Percentiles rank a stretch among this genome's conserved stretches.
Evolutionary conservation across 2,113 vertebrate species (phyloP).

Genomic region (Hippocampus zosterae): DNA sequence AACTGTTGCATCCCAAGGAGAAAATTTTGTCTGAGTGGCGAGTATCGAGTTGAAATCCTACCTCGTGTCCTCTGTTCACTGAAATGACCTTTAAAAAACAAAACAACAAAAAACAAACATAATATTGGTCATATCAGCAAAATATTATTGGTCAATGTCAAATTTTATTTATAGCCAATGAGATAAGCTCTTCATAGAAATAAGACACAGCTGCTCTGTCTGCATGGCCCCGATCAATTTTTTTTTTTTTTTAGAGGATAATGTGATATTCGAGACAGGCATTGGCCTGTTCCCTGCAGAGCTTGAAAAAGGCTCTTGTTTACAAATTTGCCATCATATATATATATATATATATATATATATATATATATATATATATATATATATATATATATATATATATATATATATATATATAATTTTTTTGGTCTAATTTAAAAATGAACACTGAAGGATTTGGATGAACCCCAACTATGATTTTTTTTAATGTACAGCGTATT

Average conservation of each 20-base stretch:
- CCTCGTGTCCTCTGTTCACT: background rate
- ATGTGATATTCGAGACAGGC: background rate
- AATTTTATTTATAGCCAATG: background rate
- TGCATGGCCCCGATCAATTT: background rate
- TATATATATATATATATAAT: no score
- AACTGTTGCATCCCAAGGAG: slow-evolving; percentile 37
- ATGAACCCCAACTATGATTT: no score
- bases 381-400: no score
- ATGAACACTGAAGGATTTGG: no score
- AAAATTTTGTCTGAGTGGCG: slow-evolving; percentile 14
- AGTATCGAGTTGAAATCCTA: slow-evolving; percentile 1
- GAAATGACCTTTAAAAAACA: background rate
- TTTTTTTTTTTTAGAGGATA: background rate
- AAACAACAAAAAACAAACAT: background rate
- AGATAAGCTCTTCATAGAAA: background rate
- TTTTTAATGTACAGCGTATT: no score
- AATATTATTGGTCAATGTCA: background rate
- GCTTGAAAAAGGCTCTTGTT: background rate
- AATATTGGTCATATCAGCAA: background rate
- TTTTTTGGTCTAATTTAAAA: background rate
- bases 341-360: no score
- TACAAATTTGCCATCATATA: background rate
- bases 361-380: no score
- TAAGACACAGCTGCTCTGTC: background rate
- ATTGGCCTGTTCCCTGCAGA: background rate